Evolutionary conservation across 1,140 invertebrate genomes (phyloP), one percentile per base, ranked within the genome.

Genomic region (Leptinotarsa defecta): DNA sequence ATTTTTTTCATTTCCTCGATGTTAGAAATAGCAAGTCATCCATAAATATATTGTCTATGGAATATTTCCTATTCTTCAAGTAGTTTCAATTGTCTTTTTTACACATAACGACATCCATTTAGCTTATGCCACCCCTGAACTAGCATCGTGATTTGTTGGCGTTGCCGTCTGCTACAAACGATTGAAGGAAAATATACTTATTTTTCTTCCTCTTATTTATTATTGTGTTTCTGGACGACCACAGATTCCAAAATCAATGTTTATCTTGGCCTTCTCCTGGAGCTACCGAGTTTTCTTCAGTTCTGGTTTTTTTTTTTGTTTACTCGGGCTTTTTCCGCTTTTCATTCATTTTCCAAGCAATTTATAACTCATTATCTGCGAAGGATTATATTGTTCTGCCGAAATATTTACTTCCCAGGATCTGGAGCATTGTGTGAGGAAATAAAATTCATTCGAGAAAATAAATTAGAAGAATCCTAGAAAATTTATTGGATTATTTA

Each of bases 131-230:
- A 73, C 68, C 73, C 71, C 74, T 74, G 76, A 49, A 62, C 68
- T 71, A 71, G 70, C 73, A 27, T 65, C 70, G 79, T 81, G 78
- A 81, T 81, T 79, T 81, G 80, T 81, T 73, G 75, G 73, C 67
- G 73, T 17, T 70, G 68, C 75, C 73, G 75, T 68, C 76, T 77
- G 78, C 57, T 77, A 67, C 73, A 75, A 79, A 79, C 73, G 76
- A 79, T 79, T 79, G 75, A 79, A 79, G 77, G 76, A 75, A 78
- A 77, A 79, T 75, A 74, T 73, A 65, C 57, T 74, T 76, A 76
- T 76, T 76, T 76, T 77, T 76, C 77, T 76, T 77, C 48, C 75
- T 74, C 71, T 77, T 77, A 77, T 79, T 79, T 79, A 79, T 79
- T 79, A 76, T 79, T 79, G 77, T 77, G 67, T 74, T 79, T 79